phyloP scores from a whole-genome alignment of 2,888 invertebrate species.

The Chalcosyrphus nemorum region DNA sequence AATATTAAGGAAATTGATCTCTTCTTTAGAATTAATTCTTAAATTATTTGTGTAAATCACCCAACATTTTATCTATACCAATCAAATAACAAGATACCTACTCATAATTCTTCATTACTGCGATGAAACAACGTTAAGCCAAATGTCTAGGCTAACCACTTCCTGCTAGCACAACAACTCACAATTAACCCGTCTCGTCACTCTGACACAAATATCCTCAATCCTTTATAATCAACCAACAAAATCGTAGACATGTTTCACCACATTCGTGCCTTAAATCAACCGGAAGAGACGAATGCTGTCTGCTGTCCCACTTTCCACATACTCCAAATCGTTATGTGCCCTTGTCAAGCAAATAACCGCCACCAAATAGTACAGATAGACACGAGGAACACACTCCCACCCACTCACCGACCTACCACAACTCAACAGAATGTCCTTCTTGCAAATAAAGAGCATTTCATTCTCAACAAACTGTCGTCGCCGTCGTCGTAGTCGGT shows the following conservation, averaged over 20 bases:
- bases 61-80: too few species aligned
- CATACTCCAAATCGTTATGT: neutral
- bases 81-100: too few species aligned
- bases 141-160: too few species aligned
- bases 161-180: neutral
- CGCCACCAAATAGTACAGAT: slow-evolving; percentile 5
- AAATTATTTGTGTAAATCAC: too few species aligned
- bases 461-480: slow-evolving; percentile 20
- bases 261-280: slow-evolving; percentile 32
- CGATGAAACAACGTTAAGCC: neutral
- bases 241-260: neutral
- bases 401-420: too few species aligned
- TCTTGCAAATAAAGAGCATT: slow-evolving; percentile 33
- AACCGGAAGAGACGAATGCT: slow-evolving; percentile 31
- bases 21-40: too few species aligned
- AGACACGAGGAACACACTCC: slow-evolving; percentile 13
- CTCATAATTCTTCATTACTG: neutral
- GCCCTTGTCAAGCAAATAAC: slow-evolving; percentile 25
- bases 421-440: slow-evolving; percentile 16
- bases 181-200: neutral
- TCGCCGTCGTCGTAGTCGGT: neutral
- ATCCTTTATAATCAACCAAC: neutral
- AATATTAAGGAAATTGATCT: too few species aligned
- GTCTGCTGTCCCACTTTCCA: slow-evolving; percentile 12
- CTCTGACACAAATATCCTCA: slow-evolving; percentile 1